Percentiles rank a stretch among this genome's conserved stretches.
These are phyloP conservation scores for Gallinago solitaria DNA, from an alignment of 2,797 vertebrate genomes.

Conservation along the genomic window DNA sequence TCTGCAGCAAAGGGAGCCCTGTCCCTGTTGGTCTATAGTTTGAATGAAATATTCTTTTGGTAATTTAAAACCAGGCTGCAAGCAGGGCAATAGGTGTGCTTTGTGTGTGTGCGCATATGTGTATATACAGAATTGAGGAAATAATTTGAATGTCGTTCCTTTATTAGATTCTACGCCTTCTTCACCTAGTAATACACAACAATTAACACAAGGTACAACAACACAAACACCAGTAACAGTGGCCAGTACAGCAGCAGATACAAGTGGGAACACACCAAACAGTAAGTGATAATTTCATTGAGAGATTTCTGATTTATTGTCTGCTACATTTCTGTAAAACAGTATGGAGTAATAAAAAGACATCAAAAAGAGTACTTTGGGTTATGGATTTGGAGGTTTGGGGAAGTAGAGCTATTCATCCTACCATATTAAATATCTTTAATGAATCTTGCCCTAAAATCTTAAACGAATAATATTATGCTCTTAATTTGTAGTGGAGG, in stretches of 20 bases:
- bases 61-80: neutral
- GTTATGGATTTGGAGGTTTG: neutral
- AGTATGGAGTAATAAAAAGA: neutral
- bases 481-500: neutral
- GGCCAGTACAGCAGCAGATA: neutral
- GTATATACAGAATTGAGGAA: neutral
- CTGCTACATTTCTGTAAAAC: neutral
- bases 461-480: neutral
- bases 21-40: neutral
- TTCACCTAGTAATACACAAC: neutral
- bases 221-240: neutral
- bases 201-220: neutral
- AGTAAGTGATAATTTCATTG: slow-evolving; percentile 25
- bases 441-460: neutral
- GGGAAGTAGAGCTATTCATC: neutral
- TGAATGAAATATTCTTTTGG: neutral
- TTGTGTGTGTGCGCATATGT: neutral
- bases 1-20: neutral
- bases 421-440: neutral
- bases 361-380: neutral
- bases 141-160: neutral
- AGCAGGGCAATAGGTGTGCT: neutral
- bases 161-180: neutral
- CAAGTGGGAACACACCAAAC: neutral
- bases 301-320: neutral